Percentiles rank a stretch among this genome's conserved stretches.
Conservation (phyloP, 2,888 invertebrate genomes). For the Ametastegia equiseti region DNA sequence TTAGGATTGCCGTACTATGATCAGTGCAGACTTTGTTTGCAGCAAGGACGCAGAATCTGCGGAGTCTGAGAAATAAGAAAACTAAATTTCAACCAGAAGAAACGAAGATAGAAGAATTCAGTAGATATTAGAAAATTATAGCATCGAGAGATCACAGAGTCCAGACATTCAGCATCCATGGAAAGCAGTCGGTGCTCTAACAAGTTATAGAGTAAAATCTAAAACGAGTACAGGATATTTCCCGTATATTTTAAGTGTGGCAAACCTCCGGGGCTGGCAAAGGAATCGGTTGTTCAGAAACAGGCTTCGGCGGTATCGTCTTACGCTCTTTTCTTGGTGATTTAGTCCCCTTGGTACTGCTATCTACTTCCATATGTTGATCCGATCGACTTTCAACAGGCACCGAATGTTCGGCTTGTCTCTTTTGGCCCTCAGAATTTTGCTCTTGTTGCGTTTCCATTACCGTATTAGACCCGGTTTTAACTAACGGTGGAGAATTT, state of each 20-base stretch:
- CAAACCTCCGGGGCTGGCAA: slow-evolving; percentile 66
- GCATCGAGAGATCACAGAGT: background rate
- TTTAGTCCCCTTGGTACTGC: slow-evolving; percentile 58
- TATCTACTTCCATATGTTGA: slow-evolving; percentile 51
- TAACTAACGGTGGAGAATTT: background rate
- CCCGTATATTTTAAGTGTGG: slow-evolving; percentile 10
- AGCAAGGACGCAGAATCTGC: no score
- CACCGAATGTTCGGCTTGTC: background rate
- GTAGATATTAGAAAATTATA: no score
- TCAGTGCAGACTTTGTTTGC: no score
- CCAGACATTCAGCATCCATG: background rate
- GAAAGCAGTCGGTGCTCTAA: background rate
- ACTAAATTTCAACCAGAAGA: no score
- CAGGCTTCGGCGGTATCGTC: slow-evolving; percentile 64
- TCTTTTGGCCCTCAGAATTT: slow-evolving; percentile 79
- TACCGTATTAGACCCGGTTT: background rate
- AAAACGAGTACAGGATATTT: background rate
- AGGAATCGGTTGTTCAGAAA: slow-evolving; percentile 70
- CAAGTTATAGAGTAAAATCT: background rate
- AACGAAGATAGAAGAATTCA: no score
- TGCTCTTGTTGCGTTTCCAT: slow-evolving; percentile 67
- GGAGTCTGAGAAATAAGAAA: no score
- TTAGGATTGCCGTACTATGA: no score
- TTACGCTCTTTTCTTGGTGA: slow-evolving; percentile 66
- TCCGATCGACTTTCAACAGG: slow-evolving; percentile 17